A percentile compares a stretch with the other conserved stretches of the same genome.
Evolutionary conservation across 2,797 vertebrate genomes (phyloP).

Genomic region (Micropoecilia bifurca): DNA sequence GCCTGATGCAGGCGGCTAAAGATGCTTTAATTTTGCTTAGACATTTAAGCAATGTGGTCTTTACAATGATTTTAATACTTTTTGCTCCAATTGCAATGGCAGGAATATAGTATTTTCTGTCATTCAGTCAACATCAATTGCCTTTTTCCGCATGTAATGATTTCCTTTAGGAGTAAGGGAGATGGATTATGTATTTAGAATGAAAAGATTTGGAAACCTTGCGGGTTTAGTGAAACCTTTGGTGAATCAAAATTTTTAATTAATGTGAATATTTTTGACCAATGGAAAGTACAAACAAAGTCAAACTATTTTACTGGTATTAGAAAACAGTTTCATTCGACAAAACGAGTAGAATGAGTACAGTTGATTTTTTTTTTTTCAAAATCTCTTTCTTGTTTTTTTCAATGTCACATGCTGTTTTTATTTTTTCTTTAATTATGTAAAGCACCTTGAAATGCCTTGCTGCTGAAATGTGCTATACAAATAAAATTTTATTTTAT

Average conservation of each 20-base stretch:
- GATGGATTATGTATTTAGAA: slow-evolving; percentile 42
- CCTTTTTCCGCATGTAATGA: slow-evolving; percentile 53
- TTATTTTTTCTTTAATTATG: too few species aligned
- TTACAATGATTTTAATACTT: slow-evolving; percentile 68
- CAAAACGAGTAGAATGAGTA: not conserved
- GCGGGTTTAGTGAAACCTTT: slow-evolving; percentile 34
- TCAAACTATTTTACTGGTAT: not conserved
- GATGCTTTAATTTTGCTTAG: slow-evolving; percentile 61
- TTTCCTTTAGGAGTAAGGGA: slow-evolving; percentile 45
- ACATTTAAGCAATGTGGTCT: slow-evolving; percentile 55
- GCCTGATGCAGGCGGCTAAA: slow-evolving; percentile 61
- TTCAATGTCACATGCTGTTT: too few species aligned
- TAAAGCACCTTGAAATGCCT: too few species aligned
- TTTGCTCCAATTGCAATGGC: slow-evolving; percentile 49
- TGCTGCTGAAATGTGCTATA: too few species aligned
- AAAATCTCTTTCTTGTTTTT: too few species aligned
- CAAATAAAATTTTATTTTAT: too few species aligned
- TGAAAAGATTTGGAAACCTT: slow-evolving; percentile 42
- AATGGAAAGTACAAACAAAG: not conserved
- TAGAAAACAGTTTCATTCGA: not conserved
- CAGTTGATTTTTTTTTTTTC: too few species aligned
- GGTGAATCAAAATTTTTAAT: slow-evolving; percentile 29
- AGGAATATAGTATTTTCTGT: slow-evolving; percentile 23
- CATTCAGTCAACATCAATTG: slow-evolving; percentile 34
- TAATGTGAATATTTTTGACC: slow-evolving; percentile 28